These are phyloP conservation scores for Centropyge bicolor DNA, from an alignment of 2,797 vertebrate genomes.

Conservation along the genomic window DNA sequence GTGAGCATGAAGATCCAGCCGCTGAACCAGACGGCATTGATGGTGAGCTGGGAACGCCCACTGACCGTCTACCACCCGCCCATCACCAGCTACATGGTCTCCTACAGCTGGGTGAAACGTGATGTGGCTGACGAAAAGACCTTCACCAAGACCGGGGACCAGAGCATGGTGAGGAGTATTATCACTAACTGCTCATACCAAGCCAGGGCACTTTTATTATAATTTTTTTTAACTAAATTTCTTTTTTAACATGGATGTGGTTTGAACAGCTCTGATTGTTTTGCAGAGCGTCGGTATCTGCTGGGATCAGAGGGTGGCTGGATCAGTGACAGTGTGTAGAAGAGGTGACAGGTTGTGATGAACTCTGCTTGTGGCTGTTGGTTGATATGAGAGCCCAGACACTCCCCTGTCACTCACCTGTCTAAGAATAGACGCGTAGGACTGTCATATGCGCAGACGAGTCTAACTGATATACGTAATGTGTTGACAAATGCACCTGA, in stretches of 20 bases:
- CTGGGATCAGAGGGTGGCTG: constrained; percentile 61
- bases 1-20: constrained; percentile 96
- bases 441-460: constrained; percentile 52
- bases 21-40: constrained; percentile 92
- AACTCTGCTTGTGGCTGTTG: constrained; percentile 67
- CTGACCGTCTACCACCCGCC: constrained; percentile 95
- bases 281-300: constrained; percentile 46
- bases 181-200: background rate
- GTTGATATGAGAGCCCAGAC: constrained; percentile 63
- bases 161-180: constrained; percentile 91
- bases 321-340: constrained; percentile 60
- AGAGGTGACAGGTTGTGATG: constrained; percentile 72
- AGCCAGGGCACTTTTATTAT: background rate
- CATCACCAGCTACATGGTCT: constrained; percentile 96
- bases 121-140: constrained; percentile 95
- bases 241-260: constrained; percentile 7
- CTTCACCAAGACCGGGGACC: constrained; percentile 95
- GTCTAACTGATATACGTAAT: constrained; percentile 42
- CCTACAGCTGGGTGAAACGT: constrained; percentile 98
- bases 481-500: constrained; percentile 53
- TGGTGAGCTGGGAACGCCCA: constrained; percentile 96
- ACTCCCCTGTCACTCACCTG: constrained; percentile 68
- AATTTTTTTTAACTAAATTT: background rate
- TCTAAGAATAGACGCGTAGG: constrained; percentile 63
- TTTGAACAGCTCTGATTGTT: constrained; percentile 52